These are phyloP conservation scores for Loxodonta africana DNA, from an alignment of 2,113 vertebrate species.

Conservation along the genomic window DNA sequence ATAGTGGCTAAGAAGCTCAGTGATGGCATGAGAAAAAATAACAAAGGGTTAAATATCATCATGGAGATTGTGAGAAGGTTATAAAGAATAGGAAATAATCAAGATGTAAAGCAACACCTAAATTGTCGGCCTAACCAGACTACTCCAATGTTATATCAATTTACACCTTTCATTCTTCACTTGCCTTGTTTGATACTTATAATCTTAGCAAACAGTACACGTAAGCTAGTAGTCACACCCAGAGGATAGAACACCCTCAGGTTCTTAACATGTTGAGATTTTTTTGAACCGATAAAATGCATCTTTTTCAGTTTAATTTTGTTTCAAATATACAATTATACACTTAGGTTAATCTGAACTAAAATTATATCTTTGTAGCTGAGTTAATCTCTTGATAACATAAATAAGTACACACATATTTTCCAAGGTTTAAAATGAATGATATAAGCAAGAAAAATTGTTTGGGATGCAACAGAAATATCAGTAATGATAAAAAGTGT, in stretches of 20 bases:
- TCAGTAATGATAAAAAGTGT: background rate
- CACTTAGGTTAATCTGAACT: background rate
- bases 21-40: background rate
- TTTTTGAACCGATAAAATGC: background rate
- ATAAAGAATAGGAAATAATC: background rate
- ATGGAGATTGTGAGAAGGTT: background rate
- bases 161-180: background rate
- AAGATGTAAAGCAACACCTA: background rate
- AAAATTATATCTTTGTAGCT: background rate
- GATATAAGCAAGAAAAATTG: background rate
- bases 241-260: background rate
- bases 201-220: background rate
- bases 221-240: background rate
- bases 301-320: background rate
- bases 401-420: background rate
- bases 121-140: background rate
- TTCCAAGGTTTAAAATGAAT: constrained; percentile 11
- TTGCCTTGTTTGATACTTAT: background rate
- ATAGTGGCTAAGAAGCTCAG: background rate
- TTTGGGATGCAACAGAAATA: background rate
- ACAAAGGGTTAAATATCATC: background rate
- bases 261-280: background rate
- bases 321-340: background rate
- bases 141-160: background rate
- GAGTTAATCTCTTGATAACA: background rate